Evolutionary conservation across 2,888 invertebrate genomes (phyloP).

Genomic region (Hanleya hanleyi): DNA sequence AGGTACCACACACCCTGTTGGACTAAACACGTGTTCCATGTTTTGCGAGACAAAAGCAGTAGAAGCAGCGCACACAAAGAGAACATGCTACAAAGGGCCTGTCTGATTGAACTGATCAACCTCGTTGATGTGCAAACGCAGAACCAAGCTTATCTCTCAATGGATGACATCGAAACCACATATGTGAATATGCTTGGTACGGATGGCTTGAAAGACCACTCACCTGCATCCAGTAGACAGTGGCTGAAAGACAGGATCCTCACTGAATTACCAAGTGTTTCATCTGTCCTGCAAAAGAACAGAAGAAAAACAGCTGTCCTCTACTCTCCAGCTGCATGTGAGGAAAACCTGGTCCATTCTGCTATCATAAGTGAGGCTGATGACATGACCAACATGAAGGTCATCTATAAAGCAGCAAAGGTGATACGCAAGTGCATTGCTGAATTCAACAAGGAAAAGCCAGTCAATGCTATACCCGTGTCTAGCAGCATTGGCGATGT

Average conservation of each 20-base stretch:
- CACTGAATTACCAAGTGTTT: too few species aligned
- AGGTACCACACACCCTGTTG: conserved; percentile 9
- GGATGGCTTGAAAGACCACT: background rate
- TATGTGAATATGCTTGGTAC: background rate
- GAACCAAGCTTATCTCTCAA: conserved; percentile 5
- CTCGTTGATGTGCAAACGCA: conserved; percentile 19
- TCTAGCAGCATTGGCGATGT: conserved; percentile 15
- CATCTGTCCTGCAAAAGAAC: too few species aligned
- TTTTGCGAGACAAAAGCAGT: background rate
- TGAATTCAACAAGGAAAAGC: background rate
- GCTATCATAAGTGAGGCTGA: too few species aligned
- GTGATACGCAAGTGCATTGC: conserved; percentile 18
- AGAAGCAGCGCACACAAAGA: background rate
- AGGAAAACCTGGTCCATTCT: too few species aligned
- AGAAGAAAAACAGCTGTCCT: conserved; percentile 22
- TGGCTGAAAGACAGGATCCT: too few species aligned
- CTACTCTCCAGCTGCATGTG: conserved; percentile 18
- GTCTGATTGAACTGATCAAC: conserved; percentile 14
- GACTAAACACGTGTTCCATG: conserved; percentile 13
- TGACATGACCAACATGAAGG: too few species aligned
- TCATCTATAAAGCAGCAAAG: too few species aligned
- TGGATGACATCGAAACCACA: conserved; percentile 16
- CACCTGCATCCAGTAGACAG: background rate
- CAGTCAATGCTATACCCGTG: background rate
- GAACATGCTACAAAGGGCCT: conserved; percentile 1